A percentile compares a stretch with the other conserved stretches of the same genome.
Evolutionary conservation across 2,113 vertebrate species (phyloP).

Genomic region (Carettochelys insculpta): DNA sequence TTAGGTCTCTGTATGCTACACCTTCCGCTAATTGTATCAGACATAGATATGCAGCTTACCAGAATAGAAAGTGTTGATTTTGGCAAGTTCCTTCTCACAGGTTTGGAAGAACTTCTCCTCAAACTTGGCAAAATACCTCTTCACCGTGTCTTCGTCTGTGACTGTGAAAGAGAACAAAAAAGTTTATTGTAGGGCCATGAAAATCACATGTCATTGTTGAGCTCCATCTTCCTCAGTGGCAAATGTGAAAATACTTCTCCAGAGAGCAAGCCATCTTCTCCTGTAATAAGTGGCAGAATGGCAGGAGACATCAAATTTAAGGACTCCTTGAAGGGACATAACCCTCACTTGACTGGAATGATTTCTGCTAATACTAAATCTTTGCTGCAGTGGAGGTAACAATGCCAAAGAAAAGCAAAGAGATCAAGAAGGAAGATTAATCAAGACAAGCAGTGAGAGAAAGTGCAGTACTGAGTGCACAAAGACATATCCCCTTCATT

Average conservation of each 20-base stretch:
- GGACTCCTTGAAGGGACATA: background rate
- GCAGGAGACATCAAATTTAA: slow-evolving; percentile 18
- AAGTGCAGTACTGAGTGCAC: background rate
- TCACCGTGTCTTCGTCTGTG: slow-evolving; percentile 95
- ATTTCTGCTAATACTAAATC: background rate
- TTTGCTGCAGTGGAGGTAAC: background rate
- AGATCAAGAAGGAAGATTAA: background rate
- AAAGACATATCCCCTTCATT: background rate
- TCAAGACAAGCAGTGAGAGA: background rate
- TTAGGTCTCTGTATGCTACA: background rate
- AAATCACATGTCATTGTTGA: slow-evolving; percentile 1
- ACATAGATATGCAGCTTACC: slow-evolving; percentile 79
- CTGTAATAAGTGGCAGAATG: background rate
- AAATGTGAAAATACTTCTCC: slow-evolving; percentile 6
- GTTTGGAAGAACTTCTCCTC: slow-evolving; percentile 99
- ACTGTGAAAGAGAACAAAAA: slow-evolving; percentile 78
- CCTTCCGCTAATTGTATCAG: slow-evolving; percentile 23
- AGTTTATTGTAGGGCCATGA: background rate
- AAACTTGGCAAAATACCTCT: slow-evolving; percentile 98
- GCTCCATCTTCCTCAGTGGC: slow-evolving; percentile 22
- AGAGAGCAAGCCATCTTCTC: background rate
- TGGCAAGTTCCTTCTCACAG: slow-evolving; percentile 98
- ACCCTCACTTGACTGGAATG: background rate
- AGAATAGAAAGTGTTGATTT: slow-evolving; percentile 99
- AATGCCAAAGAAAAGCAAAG: background rate